These are phyloP conservation scores for Deilephila elpenor DNA, from an alignment of 2,888 invertebrate genomes.

Conservation along the genomic window DNA sequence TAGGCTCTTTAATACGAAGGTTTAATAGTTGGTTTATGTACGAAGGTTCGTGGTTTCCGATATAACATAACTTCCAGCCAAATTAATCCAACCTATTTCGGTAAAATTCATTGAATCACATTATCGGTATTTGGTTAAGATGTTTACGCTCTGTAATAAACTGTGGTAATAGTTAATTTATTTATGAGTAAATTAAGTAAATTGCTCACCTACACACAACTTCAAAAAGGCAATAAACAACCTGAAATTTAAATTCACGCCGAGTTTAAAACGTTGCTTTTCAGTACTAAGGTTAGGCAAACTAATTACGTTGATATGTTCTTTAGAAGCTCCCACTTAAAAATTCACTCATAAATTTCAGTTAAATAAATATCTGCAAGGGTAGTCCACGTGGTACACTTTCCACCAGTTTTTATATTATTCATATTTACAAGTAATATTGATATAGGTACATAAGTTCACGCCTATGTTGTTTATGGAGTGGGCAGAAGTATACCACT, in stretches of 20 bases:
- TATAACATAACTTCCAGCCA: neutral
- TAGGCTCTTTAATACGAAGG: too few relatives aligned
- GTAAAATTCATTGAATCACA: neutral
- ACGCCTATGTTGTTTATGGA: too few relatives aligned
- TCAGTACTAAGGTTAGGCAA: constrained; percentile 1
- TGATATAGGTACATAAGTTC: too few relatives aligned
- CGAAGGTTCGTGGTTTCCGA: too few relatives aligned
- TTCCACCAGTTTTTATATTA: neutral
- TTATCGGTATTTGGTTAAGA: neutral
- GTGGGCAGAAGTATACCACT: too few relatives aligned
- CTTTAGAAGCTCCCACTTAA: constrained; percentile 5
- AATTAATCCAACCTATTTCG: neutral
- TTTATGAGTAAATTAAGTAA: too few relatives aligned
- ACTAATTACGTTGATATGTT: constrained; percentile 2
- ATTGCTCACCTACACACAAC: too few relatives aligned
- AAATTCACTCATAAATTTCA: neutral
- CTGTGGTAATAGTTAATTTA: neutral
- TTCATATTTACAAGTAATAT: too few relatives aligned
- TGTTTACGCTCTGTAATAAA: neutral
- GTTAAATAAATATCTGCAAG: neutral
- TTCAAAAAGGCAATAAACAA: neutral
- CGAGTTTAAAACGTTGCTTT: neutral
- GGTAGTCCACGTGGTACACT: neutral
- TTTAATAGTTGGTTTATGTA: too few relatives aligned
- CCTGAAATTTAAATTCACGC: neutral